These are phyloP conservation scores for Dipodomys stephensi DNA, from an alignment of 2,113 vertebrate species.

Conservation along the genomic window DNA sequence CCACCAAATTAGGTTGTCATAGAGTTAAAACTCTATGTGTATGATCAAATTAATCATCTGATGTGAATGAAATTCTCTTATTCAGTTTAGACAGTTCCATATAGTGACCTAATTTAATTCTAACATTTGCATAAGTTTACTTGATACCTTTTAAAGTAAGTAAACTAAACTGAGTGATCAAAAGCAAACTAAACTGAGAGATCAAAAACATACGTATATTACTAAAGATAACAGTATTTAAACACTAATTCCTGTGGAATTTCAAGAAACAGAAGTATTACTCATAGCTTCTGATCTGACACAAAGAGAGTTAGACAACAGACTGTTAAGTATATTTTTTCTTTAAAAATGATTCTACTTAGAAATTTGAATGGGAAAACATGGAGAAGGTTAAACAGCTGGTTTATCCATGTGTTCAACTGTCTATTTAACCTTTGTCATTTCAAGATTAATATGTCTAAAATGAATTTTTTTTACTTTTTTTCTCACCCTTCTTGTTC, in stretches of 20 bases:
- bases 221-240: background rate
- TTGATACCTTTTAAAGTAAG: background rate
- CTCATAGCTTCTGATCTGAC: background rate
- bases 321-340: background rate
- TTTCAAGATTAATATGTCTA: background rate
- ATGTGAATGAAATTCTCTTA: background rate
- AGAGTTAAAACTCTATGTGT: background rate
- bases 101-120: background rate
- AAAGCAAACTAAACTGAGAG: background rate
- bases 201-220: background rate
- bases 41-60: background rate
- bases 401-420: background rate
- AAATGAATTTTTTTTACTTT: background rate
- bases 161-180: background rate
- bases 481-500: background rate
- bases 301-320: background rate
- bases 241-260: background rate
- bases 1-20: background rate
- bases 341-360: background rate
- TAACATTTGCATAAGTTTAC: background rate
- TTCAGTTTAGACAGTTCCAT: background rate
- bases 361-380: background rate
- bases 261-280: background rate
- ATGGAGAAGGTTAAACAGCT: background rate
- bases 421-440: background rate